Percentiles rank a stretch among this genome's conserved stretches.
Conservation (phyloP, 2,113 vertebrate genomes). For the Albula goreensis region DNA sequence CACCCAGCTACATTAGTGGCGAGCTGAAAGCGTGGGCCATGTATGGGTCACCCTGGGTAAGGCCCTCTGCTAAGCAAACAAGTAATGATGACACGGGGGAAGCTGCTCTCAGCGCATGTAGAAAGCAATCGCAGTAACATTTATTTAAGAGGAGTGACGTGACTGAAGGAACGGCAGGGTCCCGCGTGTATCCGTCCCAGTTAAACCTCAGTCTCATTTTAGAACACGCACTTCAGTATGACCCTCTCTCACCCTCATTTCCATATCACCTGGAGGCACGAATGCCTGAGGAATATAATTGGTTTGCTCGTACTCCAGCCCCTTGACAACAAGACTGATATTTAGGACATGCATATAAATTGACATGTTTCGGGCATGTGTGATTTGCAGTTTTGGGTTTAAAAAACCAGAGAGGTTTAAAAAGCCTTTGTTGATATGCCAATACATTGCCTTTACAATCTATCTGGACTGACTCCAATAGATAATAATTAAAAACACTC, state of each 20-base stretch:
- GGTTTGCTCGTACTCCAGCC: constrained; percentile 45
- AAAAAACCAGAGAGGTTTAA: constrained; percentile 30
- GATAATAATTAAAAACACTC: background rate
- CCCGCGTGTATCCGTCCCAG: constrained; percentile 43
- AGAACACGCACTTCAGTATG: constrained; percentile 46
- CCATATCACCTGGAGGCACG: constrained; percentile 55
- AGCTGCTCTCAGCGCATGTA: background rate
- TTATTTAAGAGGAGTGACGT: background rate
- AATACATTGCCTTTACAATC: constrained; percentile 46
- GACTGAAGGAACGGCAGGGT: constrained; percentile 26
- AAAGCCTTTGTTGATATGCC: constrained; percentile 39
- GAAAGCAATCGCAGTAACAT: background rate
- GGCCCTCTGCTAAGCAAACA: background rate
- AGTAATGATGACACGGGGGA: background rate
- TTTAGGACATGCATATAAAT: constrained; percentile 62
- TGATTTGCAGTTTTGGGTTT: constrained; percentile 46
- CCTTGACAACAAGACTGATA: constrained; percentile 55
- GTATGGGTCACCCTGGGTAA: background rate
- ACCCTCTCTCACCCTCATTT: constrained; percentile 62
- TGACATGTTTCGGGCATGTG: constrained; percentile 50
- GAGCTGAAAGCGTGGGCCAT: background rate
- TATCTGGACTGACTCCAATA: background rate
- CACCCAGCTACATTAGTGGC: background rate
- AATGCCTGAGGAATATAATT: constrained; percentile 47
- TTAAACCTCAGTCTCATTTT: constrained; percentile 51